A percentile compares a stretch with the other conserved stretches of the same genome.
Evolutionary conservation across 2,797 vertebrate species (phyloP).

Genomic region (Sciurus carolinensis): DNA sequence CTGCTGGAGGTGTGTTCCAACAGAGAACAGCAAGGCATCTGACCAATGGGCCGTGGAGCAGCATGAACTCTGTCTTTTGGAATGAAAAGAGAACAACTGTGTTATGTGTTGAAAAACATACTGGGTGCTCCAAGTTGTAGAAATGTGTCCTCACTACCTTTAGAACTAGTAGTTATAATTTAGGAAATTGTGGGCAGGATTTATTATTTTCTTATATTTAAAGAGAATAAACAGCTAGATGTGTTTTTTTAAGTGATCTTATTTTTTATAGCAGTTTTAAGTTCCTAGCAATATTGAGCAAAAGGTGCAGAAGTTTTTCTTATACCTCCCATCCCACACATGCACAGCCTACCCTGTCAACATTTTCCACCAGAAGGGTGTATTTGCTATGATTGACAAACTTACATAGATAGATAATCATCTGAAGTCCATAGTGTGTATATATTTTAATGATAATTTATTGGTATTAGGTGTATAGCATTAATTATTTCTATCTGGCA

Average conservation of each 20-base stretch:
- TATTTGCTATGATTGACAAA: neutral
- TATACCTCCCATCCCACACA: no score
- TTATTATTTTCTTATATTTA: conserved; percentile 39
- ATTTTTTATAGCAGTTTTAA: neutral
- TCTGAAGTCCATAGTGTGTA: neutral
- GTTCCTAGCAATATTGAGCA: neutral
- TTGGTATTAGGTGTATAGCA: neutral
- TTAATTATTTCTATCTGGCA: neutral
- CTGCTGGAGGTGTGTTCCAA: conserved; percentile 3
- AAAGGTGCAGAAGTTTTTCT: neutral
- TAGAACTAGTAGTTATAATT: neutral
- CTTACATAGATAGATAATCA: neutral
- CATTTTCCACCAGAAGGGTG: neutral
- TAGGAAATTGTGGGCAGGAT: neutral
- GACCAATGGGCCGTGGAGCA: neutral
- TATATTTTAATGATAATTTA: neutral
- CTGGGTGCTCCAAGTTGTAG: neutral
- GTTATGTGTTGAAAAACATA: conserved; percentile 8
- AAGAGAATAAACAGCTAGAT: neutral
- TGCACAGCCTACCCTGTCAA: neutral
- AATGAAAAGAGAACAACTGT: conserved; percentile 59
- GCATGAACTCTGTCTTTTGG: neutral
- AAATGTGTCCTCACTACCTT: neutral
- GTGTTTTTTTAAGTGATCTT: neutral
- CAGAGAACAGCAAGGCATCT: neutral